Percentiles rank a stretch among this genome's conserved stretches.
These are phyloP conservation scores for Oxygymnocypris stewartii DNA, from an alignment of 2,113 vertebrate genomes.

Conservation along the genomic window DNA sequence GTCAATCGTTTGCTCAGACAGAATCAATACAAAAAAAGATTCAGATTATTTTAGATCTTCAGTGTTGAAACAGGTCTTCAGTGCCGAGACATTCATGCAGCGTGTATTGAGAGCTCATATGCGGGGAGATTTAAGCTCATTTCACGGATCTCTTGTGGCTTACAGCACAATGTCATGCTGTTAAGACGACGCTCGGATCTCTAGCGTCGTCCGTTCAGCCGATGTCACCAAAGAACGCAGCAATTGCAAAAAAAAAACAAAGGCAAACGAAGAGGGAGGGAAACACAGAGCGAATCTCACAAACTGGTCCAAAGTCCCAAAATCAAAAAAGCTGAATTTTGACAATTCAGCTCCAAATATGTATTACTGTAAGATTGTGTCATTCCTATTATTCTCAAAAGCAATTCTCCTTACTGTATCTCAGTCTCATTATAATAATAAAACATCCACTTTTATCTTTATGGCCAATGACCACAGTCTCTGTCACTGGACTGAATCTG, in stretches of 20 bases:
- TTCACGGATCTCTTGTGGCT: constrained; percentile 45
- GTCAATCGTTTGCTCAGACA: neutral
- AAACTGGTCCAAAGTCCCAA: neutral
- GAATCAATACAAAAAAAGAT: neutral
- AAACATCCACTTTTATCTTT: neutral
- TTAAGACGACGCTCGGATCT: neutral
- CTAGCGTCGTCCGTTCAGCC: neutral
- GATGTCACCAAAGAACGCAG: neutral
- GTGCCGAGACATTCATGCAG: neutral
- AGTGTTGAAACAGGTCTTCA: neutral
- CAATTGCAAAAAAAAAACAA: neutral
- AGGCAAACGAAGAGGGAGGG: neutral
- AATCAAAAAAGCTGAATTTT: neutral
- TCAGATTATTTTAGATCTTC: neutral
- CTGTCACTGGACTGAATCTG: neutral
- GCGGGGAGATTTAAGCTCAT: constrained; percentile 30
- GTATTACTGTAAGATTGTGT: neutral
- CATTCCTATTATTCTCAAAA: neutral
- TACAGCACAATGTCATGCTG: constrained; percentile 28
- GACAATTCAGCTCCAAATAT: neutral
- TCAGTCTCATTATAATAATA: neutral
- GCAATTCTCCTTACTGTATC: neutral
- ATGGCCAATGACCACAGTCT: neutral
- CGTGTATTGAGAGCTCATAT: constrained; percentile 28
- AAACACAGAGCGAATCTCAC: neutral